Base-by-base conservation (phyloP, 2,888 invertebrate genomes). In the Nephrocerus scutellatus region DNA sequence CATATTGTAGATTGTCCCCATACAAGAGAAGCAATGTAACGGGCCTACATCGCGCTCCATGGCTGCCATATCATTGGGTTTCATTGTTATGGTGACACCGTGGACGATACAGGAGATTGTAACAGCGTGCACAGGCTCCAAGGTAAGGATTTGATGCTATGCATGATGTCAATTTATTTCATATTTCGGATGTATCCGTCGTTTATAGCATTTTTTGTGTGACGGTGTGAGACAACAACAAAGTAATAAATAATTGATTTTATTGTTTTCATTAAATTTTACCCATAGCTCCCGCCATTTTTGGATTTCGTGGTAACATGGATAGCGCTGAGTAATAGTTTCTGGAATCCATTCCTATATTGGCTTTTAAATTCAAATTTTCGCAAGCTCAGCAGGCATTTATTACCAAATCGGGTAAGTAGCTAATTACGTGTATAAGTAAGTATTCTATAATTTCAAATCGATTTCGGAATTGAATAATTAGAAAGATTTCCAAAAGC, bases 61-160 rank as follows among this genome's bases (percentile, higher is more conserved):
- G 88, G 89, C 89, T 1, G 88, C 89, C 34, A 89, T 90, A 80
- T 89, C 89, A 43, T 72, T 89, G 58, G 87, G 87, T 41, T 90
- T 89, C 72, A 88, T 89, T 60, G 88, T 90, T 41, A 82, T 88
- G 76, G 88, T 89, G 50, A 89, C 89, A 43, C 89, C 89, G 28
- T 89, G 88, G 75, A 88, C 88, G 32, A 87, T 89, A 52, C 87
- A 88, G 71, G 89, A 89, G 74, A 86, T 89, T 46, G 88, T 89
- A 25, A 86, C 85, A 23, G 88, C 89, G 20, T 89, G 89, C 63
- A 89, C 89, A 16, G 88, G 88, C 42, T 82, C 86, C 53, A 84
- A 84, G 74, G 81, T 77, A 71, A 60, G 51, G 51, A 15, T 35
- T 9, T 21, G 15, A n/a, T 4, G 15, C 10, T 25, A 22, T 5